Conservation (phyloP, 2,797 vertebrate species). For the Tinamus major region DNA sequence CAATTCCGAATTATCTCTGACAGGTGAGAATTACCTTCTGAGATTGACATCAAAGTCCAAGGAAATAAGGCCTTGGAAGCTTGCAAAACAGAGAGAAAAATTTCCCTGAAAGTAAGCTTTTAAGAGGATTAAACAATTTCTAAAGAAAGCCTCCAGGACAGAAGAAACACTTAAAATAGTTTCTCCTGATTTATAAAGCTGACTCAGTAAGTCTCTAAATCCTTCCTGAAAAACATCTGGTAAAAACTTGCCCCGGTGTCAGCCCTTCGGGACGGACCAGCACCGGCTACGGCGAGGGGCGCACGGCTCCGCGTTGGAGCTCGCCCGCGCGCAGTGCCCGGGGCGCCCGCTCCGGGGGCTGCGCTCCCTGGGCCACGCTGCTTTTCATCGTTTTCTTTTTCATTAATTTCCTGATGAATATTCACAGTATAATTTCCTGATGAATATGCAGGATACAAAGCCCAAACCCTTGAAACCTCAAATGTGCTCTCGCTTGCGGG, state of each 20-base stretch:
- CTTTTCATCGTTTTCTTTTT: neutral
- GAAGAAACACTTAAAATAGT: neutral
- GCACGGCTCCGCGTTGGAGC: neutral
- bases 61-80: neutral
- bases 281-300: neutral
- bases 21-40: neutral
- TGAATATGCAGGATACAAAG: neutral
- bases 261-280: neutral
- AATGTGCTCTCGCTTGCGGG: neutral
- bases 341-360: too few species aligned
- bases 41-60: neutral
- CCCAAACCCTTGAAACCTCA: neutral
- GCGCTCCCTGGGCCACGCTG: neutral
- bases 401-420: neutral
- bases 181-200: neutral
- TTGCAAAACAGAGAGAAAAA: neutral
- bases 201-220: neutral
- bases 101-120: neutral
- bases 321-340: fast-evolving
- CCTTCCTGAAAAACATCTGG: fast-evolving
- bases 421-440: neutral
- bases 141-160: neutral
- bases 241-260: neutral
- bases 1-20: neutral
- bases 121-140: neutral